Evolutionary conservation across 2,113 vertebrate genomes (phyloP).

Genomic region (Sylvia atricapilla): DNA sequence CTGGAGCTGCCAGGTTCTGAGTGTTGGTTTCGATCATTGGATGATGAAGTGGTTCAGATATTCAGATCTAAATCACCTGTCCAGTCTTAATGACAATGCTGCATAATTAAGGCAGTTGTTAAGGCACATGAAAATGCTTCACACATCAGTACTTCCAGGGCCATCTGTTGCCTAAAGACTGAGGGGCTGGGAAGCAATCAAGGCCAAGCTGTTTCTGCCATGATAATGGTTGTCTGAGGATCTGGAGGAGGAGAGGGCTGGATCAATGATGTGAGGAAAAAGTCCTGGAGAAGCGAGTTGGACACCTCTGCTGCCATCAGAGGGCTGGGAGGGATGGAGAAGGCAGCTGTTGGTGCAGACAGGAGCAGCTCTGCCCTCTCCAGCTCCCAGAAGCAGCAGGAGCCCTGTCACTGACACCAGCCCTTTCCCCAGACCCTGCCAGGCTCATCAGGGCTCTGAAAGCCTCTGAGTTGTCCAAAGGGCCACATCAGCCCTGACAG

Average conservation of each 20-base stretch:
- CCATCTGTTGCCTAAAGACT: conserved; percentile 48
- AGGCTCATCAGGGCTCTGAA: neutral
- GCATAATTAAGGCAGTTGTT: conserved; percentile 51
- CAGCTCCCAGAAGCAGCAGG: neutral
- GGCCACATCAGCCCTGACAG: neutral
- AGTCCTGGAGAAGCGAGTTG: neutral
- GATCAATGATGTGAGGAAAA: neutral
- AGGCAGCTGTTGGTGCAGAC: neutral
- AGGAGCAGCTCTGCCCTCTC: neutral
- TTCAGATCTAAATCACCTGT: conserved; percentile 13
- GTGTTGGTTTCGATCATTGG: neutral
- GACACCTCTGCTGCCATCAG: neutral
- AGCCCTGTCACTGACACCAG: accelerated
- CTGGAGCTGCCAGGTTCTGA: neutral
- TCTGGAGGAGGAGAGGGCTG: neutral
- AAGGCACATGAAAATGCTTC: conserved; percentile 5
- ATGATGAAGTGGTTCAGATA: neutral
- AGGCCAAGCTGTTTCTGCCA: conserved; percentile 23
- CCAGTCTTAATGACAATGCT: conserved; percentile 18
- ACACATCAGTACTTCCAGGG: neutral
- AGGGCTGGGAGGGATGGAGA: neutral
- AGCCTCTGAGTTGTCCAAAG: accelerated
- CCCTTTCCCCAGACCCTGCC: neutral
- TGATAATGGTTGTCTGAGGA: neutral
- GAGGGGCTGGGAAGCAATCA: conserved; percentile 33